Evolutionary conservation across 2,113 vertebrate species (phyloP).

Genomic region (Gambusia affinis): DNA sequence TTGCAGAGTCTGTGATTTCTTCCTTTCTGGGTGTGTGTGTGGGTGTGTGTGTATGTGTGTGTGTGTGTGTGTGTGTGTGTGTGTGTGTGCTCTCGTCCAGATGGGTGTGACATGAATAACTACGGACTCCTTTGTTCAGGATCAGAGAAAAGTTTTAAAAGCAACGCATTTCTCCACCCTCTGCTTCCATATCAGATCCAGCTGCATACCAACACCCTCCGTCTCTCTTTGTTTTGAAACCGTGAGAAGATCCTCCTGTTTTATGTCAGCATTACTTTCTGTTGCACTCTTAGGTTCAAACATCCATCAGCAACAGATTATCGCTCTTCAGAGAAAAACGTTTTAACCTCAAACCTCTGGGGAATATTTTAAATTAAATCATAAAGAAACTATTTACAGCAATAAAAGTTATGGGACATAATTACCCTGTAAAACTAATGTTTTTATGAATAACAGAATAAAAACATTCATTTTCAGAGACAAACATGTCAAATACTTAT

Average conservation of each 20-base stretch:
- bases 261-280: not conserved
- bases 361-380: not conserved
- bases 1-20: conserved; percentile 53
- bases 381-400: not conserved
- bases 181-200: not conserved
- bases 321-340: not conserved
- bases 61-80: too few relatives aligned
- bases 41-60: too few relatives aligned
- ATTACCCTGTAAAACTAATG: not conserved
- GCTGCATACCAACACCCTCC: not conserved
- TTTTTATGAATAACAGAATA: not conserved
- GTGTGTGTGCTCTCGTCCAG: not conserved
- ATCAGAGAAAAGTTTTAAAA: conserved; percentile 18
- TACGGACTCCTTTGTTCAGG: not conserved
- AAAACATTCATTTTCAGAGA: too few relatives aligned
- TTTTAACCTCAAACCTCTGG: not conserved
- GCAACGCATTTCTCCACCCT: not conserved
- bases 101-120: conserved; percentile 18
- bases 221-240: not conserved
- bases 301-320: not conserved
- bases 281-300: not conserved
- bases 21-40: conserved; percentile 3
- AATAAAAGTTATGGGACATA: not conserved
- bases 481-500: too few relatives aligned
- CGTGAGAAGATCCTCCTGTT: not conserved